These are phyloP conservation scores for Ataeniobius toweri DNA, from an alignment of 2,797 vertebrate genomes.

Conservation along the genomic window DNA sequence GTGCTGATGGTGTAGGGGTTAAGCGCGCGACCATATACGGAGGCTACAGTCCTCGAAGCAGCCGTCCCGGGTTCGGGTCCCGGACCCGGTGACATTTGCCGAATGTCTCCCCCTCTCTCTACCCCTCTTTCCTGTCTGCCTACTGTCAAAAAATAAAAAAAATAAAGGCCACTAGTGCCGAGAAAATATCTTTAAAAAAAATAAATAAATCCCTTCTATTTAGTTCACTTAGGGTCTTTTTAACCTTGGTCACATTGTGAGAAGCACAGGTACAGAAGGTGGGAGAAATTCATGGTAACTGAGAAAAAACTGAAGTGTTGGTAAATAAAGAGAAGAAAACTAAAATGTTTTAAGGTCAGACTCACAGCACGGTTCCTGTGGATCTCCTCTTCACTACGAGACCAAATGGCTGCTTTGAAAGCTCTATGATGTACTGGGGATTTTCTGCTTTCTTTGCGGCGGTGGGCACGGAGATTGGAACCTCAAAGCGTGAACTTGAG, in stretches of 20 bases:
- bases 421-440: constrained; percentile 79
- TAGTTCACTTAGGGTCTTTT: not conserved
- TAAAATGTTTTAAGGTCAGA: not conserved
- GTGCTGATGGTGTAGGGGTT: no score
- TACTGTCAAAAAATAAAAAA: not conserved
- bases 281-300: not conserved
- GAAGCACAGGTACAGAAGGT: not conserved
- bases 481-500: constrained; percentile 78
- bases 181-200: not conserved
- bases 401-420: constrained; percentile 82
- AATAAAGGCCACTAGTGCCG: no score
- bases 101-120: no score
- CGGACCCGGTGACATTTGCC: no score
- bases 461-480: constrained; percentile 80
- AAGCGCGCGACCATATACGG: no score
- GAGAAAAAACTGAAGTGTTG: not conserved
- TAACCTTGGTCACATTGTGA: not conserved
- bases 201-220: not conserved
- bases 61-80: no score
- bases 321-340: not conserved
- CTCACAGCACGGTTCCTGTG: constrained; percentile 77
- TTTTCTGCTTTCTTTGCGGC: constrained; percentile 71
- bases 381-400: constrained; percentile 77
- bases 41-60: no score
- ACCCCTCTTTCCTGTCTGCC: no score